A percentile compares a stretch with the other conserved stretches of the same genome.
Conservation (phyloP, 2,888 invertebrate genomes). For the Lochmaea crataegi region DNA sequence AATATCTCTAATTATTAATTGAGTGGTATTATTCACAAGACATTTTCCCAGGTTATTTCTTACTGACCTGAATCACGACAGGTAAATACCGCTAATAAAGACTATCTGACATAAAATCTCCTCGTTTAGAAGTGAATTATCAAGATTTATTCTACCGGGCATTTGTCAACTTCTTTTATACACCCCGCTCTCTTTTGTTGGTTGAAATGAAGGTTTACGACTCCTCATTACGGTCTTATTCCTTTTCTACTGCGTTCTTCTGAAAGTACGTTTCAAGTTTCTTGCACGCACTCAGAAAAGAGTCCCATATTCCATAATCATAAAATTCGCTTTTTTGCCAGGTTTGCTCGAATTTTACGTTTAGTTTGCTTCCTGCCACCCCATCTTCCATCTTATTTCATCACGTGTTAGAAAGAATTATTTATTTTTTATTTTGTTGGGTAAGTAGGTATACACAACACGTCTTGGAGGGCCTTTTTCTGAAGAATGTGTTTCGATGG, state of each 20-base stretch:
- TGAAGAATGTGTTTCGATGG: no score
- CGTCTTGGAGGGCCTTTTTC: neutral
- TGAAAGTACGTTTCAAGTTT: conserved; percentile 13
- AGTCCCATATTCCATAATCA: conserved; percentile 29
- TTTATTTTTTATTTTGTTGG: conserved; percentile 18
- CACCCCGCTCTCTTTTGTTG: conserved; percentile 1
- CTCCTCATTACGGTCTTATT: conserved; percentile 18
- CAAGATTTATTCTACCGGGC: neutral
- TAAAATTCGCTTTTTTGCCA: conserved; percentile 25
- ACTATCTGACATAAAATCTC: neutral
- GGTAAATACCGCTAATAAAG: neutral
- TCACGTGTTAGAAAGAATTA: conserved; percentile 14
- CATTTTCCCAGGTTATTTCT: neutral
- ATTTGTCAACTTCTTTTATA: conserved; percentile 1
- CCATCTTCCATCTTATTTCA: conserved; percentile 1
- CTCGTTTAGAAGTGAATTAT: neutral
- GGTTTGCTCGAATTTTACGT: conserved; percentile 23
- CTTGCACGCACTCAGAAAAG: conserved; percentile 8
- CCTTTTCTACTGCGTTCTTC: neutral
- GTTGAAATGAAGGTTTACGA: conserved; percentile 8
- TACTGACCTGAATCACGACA: neutral
- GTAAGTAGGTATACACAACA: neutral
- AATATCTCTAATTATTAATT: no score
- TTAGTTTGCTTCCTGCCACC: conserved; percentile 9
- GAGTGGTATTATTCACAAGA: no score